Conservation (phyloP, 2,888 invertebrate genomes). For the Tachina grossa region DNA sequence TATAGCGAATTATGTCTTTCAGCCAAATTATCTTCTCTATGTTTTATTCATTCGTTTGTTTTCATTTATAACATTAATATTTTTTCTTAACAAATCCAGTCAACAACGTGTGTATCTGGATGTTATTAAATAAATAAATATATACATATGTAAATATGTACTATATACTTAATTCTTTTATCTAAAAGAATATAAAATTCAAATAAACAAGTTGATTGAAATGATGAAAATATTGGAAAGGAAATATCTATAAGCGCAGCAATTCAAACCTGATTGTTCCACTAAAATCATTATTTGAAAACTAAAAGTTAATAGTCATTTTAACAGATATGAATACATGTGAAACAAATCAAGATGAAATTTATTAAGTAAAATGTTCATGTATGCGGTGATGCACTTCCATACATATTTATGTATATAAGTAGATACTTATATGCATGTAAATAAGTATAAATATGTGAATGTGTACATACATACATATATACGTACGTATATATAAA, state of each 20-base stretch:
- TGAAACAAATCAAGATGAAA: neutral
- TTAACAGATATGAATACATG: neutral
- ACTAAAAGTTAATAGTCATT: neutral
- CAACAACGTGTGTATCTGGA: constrained; percentile 56
- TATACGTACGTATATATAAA: neutral
- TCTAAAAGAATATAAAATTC: constrained; percentile 4
- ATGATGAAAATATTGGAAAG: constrained; percentile 19
- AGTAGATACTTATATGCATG: no score
- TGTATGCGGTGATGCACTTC: no score
- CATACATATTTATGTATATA: no score
- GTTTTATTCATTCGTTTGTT: constrained; percentile 49
- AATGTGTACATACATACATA: neutral
- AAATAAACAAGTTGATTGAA: constrained; percentile 18
- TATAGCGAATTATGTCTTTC: neutral
- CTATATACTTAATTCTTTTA: neutral
- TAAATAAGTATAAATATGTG: neutral
- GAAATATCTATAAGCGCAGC: neutral
- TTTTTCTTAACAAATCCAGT: constrained; percentile 53
- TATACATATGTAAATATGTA: no score
- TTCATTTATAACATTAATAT: constrained; percentile 43
- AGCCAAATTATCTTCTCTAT: constrained; percentile 13
- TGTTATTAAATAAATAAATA: constrained; percentile 36
- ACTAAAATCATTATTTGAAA: neutral
- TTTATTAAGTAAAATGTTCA: neutral
- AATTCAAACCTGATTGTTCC: neutral